A percentile compares a stretch with the other conserved stretches of the same genome.
These are phyloP conservation scores for Hippoglossus stenolepis DNA, from an alignment of 2,113 vertebrate species.

Conservation along the genomic window DNA sequence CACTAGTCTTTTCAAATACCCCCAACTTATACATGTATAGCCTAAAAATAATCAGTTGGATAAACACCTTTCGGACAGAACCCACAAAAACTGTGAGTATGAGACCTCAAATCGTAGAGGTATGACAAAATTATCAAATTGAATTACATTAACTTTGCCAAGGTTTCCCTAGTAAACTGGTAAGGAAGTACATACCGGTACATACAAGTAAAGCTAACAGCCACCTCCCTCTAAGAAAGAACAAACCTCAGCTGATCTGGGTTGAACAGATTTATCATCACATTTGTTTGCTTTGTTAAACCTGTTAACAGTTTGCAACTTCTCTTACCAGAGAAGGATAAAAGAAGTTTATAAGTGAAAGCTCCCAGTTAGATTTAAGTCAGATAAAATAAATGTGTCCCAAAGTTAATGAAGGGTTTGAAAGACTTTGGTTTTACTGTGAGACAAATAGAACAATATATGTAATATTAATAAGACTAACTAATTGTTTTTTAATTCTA, in stretches of 20 bases:
- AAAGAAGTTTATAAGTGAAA: no score
- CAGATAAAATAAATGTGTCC: background rate
- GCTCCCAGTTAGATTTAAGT: background rate
- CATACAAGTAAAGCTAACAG: background rate
- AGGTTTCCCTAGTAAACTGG: no score
- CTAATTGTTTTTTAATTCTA: constrained; percentile 53
- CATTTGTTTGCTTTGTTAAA: background rate
- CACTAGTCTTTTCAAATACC: background rate
- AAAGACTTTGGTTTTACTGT: background rate
- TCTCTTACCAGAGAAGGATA: no score
- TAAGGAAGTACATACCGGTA: no score
- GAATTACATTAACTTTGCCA: no score
- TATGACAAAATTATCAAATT: no score
- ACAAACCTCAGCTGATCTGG: background rate
- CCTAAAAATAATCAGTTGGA: background rate
- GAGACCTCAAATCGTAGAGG: background rate
- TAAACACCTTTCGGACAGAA: background rate
- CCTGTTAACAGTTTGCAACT: no score
- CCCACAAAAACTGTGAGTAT: background rate
- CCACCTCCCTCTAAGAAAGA: background rate
- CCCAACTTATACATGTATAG: background rate
- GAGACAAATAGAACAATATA: background rate
- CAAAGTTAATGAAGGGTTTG: background rate
- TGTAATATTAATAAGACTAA: background rate
- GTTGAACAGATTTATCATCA: background rate